Base-by-base conservation (phyloP, 1,140 invertebrate species). In the Bombus confusus region DNA sequence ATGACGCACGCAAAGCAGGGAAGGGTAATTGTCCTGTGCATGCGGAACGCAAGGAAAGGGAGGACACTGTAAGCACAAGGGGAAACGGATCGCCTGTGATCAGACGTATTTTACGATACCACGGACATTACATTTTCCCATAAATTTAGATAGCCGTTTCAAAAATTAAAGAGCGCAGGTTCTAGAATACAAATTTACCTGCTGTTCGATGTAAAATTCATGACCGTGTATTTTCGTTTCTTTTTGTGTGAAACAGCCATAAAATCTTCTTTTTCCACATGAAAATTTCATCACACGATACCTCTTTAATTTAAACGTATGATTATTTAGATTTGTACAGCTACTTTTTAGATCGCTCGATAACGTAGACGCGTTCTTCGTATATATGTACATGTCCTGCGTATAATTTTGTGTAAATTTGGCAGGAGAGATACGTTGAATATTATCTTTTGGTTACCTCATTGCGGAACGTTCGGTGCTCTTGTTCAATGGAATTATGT, bases 1-100 rank as follows among this genome's bases (percentile, higher is more conserved):
- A 57, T n/a, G 25, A n/a, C 62, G 25, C 52, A 76, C 47, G 74
- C 74, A 59, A 76, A 57, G 74, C 28, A 28, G 47, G 57, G 10
- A 34, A 76, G 12, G 34, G 31, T 75, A 75, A 75, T 75, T 75
- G 47, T 57, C 47, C 47, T 28, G 41, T 47, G 72, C 72, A 47
- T 18, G 41, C 18, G 41, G 41, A 43, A 15, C n/a, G 73, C 31
- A 28, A 37, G 22, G 3, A 59, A 76, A 57, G 28, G 47, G 18
- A 75, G 22, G 22, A 37, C 34, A 75, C 59, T 57, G 9, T 15
- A 13, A 28, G 31, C 22, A 22, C 34, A 57, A 57, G 74, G 34
- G 47, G 47, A 52, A 52, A 52, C 47, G 47, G 73, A 75, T 75
- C 47, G 74, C 13, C 37, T 18, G n/a, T 57, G 22, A 15, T 68